Base-by-base conservation (phyloP, 2,797 vertebrate species). In the Eutrigla gurnardus region DNA sequence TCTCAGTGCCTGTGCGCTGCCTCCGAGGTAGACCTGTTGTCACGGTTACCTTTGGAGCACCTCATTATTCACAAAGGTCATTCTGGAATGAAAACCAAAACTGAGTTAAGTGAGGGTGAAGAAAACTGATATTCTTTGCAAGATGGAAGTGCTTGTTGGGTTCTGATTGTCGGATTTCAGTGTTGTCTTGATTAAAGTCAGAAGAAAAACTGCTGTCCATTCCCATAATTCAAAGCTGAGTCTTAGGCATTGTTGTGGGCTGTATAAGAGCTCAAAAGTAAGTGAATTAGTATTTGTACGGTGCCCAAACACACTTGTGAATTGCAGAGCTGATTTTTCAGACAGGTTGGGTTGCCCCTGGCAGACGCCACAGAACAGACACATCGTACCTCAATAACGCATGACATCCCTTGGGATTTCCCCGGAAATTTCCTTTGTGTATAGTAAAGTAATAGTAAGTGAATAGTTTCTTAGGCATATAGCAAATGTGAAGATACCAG, bases 61-160 rank as follows among this genome's bases (percentile, higher is more conserved):
- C 86, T 90, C 83, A 88, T 91, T 90, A 90, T 89, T 92, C 82
- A 91, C 91, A 91, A 93, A 92, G 91, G 91, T 94, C 90, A 91
- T 78, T 70, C 11, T 72, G 52, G 62, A 63, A 86, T 74, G 70
- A 75, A 84, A 84, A 87, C 68, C 65, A 71, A 80, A 81, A 65
- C 61, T 86, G 68, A 77, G 71, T 76, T 73, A 83, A 84, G 49
- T 42, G 73, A 43, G 63, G 57, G 53, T 66, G 70, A 65, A 74
- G 40, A 67, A 71, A 66, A n/a, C n/a, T n/a, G n/a, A n/a, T n/a
- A n/a, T n/a, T 65, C 73, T 65, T 77, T 73, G 50, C 2, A 76
- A 70, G 57, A 83, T 43, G 77, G 64, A 80, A 72, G 75, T 76
- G 58, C 47, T 78, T 50, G 49, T 71, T 66, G 55, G 71, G 69